phyloP scores from a whole-genome alignment of 2,888 invertebrate genomes.

The Podotricha telesiphe region DNA sequence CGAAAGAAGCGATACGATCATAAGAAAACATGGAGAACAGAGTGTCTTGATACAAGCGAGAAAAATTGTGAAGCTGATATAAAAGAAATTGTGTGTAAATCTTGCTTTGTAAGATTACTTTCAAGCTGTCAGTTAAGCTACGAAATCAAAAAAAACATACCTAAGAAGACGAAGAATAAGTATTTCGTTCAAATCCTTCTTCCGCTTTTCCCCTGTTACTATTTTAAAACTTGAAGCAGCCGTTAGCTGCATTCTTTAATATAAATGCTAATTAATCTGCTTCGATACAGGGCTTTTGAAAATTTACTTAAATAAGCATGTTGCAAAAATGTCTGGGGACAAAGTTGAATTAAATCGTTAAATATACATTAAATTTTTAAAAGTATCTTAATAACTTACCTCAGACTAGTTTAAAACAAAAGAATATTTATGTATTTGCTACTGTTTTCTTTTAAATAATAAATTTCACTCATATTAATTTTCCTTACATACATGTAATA shows the following conservation, averaged over 20 bases:
- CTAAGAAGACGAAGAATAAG: neutral
- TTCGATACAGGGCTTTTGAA: slow-evolving; percentile 24
- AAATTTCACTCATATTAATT: too few species aligned
- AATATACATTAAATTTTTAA: slow-evolving; percentile 1
- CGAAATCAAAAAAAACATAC: neutral
- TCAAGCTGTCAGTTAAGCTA: neutral
- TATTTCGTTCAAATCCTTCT: slow-evolving; percentile 12
- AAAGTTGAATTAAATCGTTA: slow-evolving; percentile 7
- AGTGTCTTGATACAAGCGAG: too few species aligned
- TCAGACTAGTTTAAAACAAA: neutral
- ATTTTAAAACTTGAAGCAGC: slow-evolving; percentile 30
- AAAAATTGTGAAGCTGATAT: too few species aligned
- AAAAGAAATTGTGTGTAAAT: neutral
- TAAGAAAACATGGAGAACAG: too few species aligned
- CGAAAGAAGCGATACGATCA: too few species aligned
- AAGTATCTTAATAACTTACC: neutral
- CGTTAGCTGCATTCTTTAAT: slow-evolving; percentile 31
- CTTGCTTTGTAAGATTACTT: neutral
- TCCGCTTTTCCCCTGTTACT: slow-evolving; percentile 19
- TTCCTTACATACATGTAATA: too few species aligned
- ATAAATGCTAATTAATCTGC: slow-evolving; percentile 36
- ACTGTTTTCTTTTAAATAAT: too few species aligned
- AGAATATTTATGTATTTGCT: too few species aligned
- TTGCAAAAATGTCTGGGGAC: neutral
- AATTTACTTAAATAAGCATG: slow-evolving; percentile 4